Percentiles rank a stretch among this genome's conserved stretches.
Conservation (phyloP, 2,888 invertebrate species). For the Aplocera efformata region DNA sequence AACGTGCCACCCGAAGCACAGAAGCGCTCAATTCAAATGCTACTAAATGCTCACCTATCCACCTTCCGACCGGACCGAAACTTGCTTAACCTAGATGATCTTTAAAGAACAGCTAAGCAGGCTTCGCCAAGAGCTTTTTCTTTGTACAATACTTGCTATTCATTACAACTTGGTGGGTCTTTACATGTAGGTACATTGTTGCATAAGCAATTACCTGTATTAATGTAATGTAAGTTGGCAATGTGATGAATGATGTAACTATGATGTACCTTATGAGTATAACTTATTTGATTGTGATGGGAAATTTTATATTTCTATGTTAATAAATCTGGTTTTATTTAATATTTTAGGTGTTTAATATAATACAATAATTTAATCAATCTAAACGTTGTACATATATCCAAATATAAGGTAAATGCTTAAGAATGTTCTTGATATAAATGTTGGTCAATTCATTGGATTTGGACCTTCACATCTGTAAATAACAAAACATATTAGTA, state of each 20-base stretch:
- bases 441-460: constrained; percentile 6
- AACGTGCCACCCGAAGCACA: no score
- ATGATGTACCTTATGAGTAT: constrained; percentile 61
- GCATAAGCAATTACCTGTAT: constrained; percentile 21
- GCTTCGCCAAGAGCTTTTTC: no score
- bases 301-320: constrained; percentile 66
- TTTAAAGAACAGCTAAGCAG: no score
- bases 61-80: no score
- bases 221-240: constrained; percentile 47
- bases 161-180: no score
- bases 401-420: background rate
- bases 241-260: constrained; percentile 53
- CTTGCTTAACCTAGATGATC: no score
- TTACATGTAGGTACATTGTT: constrained; percentile 21
- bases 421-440: background rate
- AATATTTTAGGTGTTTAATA: constrained; percentile 23
- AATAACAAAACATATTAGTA: no score
- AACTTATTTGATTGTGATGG: constrained; percentile 57
- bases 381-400: background rate
- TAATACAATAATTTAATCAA: constrained; percentile 5
- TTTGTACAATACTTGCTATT: no score
- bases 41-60: no score
- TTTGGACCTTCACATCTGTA: no score
- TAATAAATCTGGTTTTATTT: constrained; percentile 63
- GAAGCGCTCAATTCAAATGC: no score